Evolutionary conservation across 2,888 invertebrate genomes (phyloP), one percentile per base, ranked within the genome.

Genomic region (Brassicogethes aeneus): DNA sequence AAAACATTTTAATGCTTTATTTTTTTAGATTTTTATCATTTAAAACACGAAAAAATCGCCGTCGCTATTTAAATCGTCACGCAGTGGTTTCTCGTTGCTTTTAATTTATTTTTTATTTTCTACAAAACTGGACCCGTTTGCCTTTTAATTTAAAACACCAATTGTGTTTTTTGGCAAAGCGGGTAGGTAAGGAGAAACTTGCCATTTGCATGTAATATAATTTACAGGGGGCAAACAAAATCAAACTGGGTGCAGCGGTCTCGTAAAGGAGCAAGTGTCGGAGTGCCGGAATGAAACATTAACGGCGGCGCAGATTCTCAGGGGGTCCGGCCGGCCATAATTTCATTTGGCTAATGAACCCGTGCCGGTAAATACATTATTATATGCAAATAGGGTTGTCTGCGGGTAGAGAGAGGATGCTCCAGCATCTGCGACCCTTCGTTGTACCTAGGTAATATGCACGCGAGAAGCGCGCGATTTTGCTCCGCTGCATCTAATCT

Each of bases 331-430:
- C 51, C 46, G 39, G 54, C 55, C 54, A 57, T 62, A 63, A 62
- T 61, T 64, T 61, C 61, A 64, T 64, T 63, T 60, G 53, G 58
- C 54, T 63, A 62, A 62, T 63, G 61, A 64, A 64, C 58, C 57
- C 57, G 52, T 54, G 54, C 57, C 57, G 59, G 60, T 61, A 62
- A 64, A 64, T 60, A 57, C 62, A 58, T 62, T 62, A 64, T 62
- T 62, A 62, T 61, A 64, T 63, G 62, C 60, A 63, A 63, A 64
- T 63, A 59, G 54, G 55, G 56, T 57, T 60, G 52, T 51, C 57
- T 57, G 52, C 17, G n/a, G n/a, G n/a, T n/a, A n/a, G n/a, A n/a
- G n/a, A n/a, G n/a, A n/a, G n/a, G n/a, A n/a, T n/a, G n/a, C n/a
- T n/a, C n/a, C n/a, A n/a, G n/a, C n/a, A n/a, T n/a, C n/a, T n/a